Evolutionary conservation across 2,113 vertebrate species (phyloP).

Genomic region (Colius striatus): DNA sequence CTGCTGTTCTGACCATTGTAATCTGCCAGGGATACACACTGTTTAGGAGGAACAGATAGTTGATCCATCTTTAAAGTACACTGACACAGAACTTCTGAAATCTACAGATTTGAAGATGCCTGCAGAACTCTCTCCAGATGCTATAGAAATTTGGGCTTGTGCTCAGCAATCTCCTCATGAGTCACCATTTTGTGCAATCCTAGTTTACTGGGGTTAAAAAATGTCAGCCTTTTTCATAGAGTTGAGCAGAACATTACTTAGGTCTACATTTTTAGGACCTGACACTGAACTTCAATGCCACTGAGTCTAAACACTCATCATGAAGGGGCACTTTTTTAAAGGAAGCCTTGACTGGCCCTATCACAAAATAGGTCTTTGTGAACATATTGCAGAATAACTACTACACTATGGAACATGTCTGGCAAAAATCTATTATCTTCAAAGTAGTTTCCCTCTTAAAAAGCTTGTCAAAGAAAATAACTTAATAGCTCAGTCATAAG

Average conservation of each 20-base stretch:
- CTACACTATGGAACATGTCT: neutral
- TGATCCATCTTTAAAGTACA: neutral
- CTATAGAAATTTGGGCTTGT: neutral
- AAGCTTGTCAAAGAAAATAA: constrained; percentile 30
- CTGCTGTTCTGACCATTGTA: neutral
- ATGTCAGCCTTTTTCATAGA: neutral
- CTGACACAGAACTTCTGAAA: neutral
- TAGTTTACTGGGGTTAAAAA: neutral
- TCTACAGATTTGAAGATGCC: neutral
- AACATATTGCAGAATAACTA: neutral
- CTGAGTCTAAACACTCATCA: neutral
- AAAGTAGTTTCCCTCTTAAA: constrained; percentile 4
- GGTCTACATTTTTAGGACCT: neutral
- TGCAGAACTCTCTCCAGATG: neutral
- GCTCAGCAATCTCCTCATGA: neutral
- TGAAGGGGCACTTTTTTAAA: neutral
- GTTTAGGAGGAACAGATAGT: neutral
- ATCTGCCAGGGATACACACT: neutral
- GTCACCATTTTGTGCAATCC: neutral
- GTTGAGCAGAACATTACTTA: neutral
- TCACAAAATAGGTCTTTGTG: constrained; percentile 5
- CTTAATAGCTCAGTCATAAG: neutral
- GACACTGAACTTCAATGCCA: neutral
- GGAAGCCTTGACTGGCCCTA: neutral
- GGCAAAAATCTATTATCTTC: constrained; percentile 14